Percentiles rank a stretch among this genome's conserved stretches.
Evolutionary conservation across 2,113 vertebrate genomes (phyloP).

Genomic region (Rhineura floridana): DNA sequence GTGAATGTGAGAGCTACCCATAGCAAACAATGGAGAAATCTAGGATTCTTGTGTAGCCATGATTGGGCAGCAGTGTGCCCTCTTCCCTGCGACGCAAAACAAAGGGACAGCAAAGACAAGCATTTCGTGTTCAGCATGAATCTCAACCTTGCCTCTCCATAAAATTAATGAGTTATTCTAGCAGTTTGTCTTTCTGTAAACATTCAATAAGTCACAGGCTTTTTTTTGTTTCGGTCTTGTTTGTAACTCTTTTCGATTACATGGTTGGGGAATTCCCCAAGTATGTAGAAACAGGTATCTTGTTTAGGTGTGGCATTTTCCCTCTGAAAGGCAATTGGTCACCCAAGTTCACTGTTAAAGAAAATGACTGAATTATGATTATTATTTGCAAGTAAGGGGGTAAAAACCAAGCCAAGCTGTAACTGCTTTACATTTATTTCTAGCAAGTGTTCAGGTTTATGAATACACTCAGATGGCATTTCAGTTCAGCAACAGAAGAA

Average conservation of each 20-base stretch:
- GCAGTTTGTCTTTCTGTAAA: neutral
- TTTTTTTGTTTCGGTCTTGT: neutral
- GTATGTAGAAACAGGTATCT: neutral
- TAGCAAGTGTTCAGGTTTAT: conserved; percentile 6
- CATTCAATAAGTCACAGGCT: too few relatives aligned
- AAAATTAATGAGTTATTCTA: neutral
- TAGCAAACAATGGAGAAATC: neutral
- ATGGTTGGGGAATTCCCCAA: neutral
- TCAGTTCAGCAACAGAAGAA: conserved; percentile 10
- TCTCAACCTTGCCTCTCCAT: neutral
- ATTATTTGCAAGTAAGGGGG: neutral
- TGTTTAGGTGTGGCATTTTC: neutral
- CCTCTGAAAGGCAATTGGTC: neutral
- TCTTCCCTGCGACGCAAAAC: neutral
- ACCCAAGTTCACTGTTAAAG: too few relatives aligned
- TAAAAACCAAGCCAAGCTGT: neutral
- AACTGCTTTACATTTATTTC: conserved; percentile 16
- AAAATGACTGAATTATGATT: neutral
- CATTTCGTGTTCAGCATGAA: neutral
- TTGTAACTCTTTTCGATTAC: too few relatives aligned
- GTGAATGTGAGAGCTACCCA: too few relatives aligned
- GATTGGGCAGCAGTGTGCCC: neutral
- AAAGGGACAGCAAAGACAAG: neutral
- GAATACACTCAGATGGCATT: conserved; percentile 3
- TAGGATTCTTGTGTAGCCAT: neutral